Conservation (phyloP, 2,113 vertebrate species). For the Chrysochloris asiatica region DNA sequence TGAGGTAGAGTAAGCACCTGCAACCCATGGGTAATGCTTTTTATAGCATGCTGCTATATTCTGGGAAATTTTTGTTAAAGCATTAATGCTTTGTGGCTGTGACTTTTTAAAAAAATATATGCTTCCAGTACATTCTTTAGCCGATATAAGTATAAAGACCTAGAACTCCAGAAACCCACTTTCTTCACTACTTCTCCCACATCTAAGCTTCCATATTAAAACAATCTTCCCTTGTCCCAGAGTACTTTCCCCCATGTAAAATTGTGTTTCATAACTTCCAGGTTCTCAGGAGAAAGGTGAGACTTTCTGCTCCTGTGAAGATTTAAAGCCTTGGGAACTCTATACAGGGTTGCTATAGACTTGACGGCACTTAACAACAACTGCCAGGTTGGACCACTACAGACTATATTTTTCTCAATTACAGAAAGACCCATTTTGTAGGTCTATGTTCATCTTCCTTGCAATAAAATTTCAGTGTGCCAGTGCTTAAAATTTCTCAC, state of each 20-base stretch:
- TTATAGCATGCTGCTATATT: neutral
- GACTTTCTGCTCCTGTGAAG: too few species aligned
- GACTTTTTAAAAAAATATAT: slow-evolving; percentile 16
- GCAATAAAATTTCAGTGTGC: slow-evolving; percentile 27
- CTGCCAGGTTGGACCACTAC: neutral
- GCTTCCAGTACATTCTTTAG: neutral
- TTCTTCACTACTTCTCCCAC: neutral
- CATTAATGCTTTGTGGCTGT: neutral
- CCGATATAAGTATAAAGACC: slow-evolving; percentile 61
- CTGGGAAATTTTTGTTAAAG: slow-evolving; percentile 39
- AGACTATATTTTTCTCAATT: slow-evolving; percentile 10
- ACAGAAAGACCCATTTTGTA: neutral
- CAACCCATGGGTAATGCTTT: slow-evolving; percentile 38
- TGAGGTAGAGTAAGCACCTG: slow-evolving; percentile 35
- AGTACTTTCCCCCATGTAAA: neutral
- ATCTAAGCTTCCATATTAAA: neutral
- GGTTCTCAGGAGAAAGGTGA: too few species aligned
- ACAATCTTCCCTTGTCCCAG: neutral
- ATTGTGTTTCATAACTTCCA: neutral
- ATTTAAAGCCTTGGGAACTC: too few species aligned
- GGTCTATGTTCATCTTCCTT: slow-evolving; percentile 25
- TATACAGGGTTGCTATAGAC: too few species aligned
- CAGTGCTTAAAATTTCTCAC: slow-evolving; percentile 36
- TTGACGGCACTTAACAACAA: too few species aligned
- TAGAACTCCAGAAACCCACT: neutral